phyloP scores from a whole-genome alignment of 2,797 vertebrate species.

The Gambelia wislizenii region DNA sequence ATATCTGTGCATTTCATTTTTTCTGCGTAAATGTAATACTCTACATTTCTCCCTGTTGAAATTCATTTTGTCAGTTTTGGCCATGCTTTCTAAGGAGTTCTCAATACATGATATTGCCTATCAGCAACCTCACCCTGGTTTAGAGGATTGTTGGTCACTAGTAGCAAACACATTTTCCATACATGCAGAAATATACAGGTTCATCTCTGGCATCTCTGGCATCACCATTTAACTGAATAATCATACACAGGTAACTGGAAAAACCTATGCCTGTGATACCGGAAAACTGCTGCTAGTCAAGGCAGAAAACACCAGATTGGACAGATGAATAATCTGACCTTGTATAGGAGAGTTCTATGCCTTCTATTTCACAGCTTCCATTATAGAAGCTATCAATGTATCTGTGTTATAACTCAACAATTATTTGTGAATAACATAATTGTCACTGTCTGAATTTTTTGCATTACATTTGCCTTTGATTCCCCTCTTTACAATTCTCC shows the following conservation, averaged over 20 bases:
- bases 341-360: neutral
- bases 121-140: neutral
- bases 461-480: neutral
- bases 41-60: no score
- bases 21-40: no score
- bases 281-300: neutral
- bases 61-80: no score
- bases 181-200: neutral
- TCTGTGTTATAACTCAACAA: neutral
- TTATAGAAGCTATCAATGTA: neutral
- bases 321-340: neutral
- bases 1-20: no score
- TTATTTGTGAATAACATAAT: neutral
- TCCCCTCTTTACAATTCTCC: neutral
- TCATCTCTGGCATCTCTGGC: neutral
- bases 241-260: neutral
- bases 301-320: neutral
- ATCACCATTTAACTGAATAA: neutral
- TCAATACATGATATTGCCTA: no score
- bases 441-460: neutral
- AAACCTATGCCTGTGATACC: neutral
- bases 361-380: neutral
- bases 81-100: neutral
- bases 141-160: neutral
- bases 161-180: neutral